A percentile compares a stretch with the other conserved stretches of the same genome.
Evolutionary conservation across 2,113 vertebrate genomes (phyloP).

Genomic region (Felis chaus): DNA sequence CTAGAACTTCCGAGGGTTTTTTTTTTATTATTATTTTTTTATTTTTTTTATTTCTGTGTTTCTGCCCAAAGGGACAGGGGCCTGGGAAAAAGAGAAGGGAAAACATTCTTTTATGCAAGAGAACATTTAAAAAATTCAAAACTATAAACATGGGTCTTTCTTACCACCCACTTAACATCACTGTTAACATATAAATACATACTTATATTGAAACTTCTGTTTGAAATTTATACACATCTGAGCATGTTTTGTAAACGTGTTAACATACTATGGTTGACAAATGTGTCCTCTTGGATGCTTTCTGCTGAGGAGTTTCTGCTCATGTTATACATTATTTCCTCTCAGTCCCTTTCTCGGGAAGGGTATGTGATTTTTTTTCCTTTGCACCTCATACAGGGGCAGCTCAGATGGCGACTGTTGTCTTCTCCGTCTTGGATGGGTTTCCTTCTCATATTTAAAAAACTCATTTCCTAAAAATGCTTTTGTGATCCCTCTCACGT

Average conservation of each 20-base stretch:
- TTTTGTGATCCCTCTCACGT: background rate
- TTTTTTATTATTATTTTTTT: background rate
- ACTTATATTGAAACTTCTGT: background rate
- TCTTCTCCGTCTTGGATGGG: background rate
- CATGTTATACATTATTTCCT: background rate
- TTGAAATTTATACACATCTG: background rate
- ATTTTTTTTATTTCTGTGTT: background rate
- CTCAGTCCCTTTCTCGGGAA: background rate
- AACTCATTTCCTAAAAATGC: background rate
- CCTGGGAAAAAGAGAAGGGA: constrained; percentile 18
- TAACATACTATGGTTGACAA: background rate
- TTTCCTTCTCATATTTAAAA: background rate
- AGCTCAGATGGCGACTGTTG: background rate
- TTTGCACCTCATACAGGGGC: background rate
- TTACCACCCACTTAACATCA: background rate
- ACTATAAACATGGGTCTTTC: background rate
- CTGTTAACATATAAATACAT: background rate
- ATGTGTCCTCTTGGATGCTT: background rate
- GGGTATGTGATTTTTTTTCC: background rate
- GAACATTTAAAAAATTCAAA: background rate
- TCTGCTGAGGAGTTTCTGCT: background rate
- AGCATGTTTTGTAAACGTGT: background rate
- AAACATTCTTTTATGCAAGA: background rate
- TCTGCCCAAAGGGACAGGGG: background rate
- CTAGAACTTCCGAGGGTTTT: background rate